Evolutionary conservation across 2,113 vertebrate species (phyloP).

Genomic region (Miniopterus natalensis): DNA sequence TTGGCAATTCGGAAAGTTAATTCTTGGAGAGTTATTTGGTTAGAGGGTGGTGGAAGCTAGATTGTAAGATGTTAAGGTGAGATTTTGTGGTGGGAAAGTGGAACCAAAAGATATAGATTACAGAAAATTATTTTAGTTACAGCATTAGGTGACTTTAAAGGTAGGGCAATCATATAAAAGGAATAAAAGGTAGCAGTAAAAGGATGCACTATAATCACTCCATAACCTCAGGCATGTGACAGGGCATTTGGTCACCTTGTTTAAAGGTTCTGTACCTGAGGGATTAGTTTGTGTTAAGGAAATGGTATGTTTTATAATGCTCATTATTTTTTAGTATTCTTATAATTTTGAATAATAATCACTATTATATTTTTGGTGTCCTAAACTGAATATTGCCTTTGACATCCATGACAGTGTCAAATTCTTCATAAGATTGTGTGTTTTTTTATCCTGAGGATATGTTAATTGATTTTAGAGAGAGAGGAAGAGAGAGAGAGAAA

Average conservation of each 20-base stretch:
- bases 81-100: neutral
- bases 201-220: neutral
- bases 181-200: slow-evolving; percentile 11
- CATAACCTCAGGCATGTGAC: neutral
- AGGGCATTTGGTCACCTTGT: slow-evolving; percentile 41
- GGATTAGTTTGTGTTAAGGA: slow-evolving; percentile 4
- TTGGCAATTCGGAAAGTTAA: neutral
- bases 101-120: neutral
- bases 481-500: too few relatives aligned
- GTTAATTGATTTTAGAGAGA: too few relatives aligned
- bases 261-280: neutral
- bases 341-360: slow-evolving; percentile 48
- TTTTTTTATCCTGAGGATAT: too few relatives aligned
- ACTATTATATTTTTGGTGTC: neutral
- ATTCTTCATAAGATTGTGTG: slow-evolving; percentile 7
- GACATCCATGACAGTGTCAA: neutral
- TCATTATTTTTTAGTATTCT: slow-evolving; percentile 43
- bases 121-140: neutral
- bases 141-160: slow-evolving; percentile 34
- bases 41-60: neutral
- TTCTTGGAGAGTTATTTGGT: slow-evolving; percentile 34
- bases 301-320: slow-evolving; percentile 39
- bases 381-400: slow-evolving; percentile 4
- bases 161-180: neutral
- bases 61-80: slow-evolving; percentile 33